These are phyloP conservation scores for Syngnathus scovelli DNA, from an alignment of 2,113 vertebrate genomes.

Conservation along the genomic window DNA sequence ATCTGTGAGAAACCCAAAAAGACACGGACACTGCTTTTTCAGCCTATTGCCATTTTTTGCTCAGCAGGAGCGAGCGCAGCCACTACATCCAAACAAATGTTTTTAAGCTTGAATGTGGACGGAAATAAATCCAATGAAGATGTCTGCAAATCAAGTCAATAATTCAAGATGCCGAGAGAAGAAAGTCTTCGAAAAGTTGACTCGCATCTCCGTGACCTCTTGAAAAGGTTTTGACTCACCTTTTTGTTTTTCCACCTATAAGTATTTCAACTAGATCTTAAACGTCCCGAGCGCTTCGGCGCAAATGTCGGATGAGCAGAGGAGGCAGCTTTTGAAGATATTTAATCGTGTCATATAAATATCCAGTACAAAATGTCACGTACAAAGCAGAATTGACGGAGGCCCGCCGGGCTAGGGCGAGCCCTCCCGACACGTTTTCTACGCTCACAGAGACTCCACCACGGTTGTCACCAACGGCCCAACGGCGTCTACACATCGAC, in stretches of 20 bases:
- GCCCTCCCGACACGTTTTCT: conserved; percentile 23
- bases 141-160: background rate
- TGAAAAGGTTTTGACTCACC: no score
- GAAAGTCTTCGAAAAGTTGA: no score
- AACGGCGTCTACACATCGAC: conserved; percentile 63
- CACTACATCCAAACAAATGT: background rate
- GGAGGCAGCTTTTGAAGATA: conserved; percentile 54
- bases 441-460: conserved; percentile 70
- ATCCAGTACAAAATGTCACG: conserved; percentile 96
- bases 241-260: no score
- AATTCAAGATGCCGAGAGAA: background rate
- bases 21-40: no score
- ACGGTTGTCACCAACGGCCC: conserved; percentile 63
- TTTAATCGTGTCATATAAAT: conserved; percentile 97
- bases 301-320: no score
- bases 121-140: background rate
- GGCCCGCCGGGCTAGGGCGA: background rate
- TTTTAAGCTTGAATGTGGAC: background rate
- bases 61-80: no score
- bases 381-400: conserved; percentile 83
- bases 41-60: no score
- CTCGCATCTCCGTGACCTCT: no score
- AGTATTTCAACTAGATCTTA: no score
- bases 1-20: background rate
- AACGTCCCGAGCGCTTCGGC: no score